Evolutionary conservation across 2,888 invertebrate species (phyloP).

Genomic region (Aspidiotus destructor): DNA sequence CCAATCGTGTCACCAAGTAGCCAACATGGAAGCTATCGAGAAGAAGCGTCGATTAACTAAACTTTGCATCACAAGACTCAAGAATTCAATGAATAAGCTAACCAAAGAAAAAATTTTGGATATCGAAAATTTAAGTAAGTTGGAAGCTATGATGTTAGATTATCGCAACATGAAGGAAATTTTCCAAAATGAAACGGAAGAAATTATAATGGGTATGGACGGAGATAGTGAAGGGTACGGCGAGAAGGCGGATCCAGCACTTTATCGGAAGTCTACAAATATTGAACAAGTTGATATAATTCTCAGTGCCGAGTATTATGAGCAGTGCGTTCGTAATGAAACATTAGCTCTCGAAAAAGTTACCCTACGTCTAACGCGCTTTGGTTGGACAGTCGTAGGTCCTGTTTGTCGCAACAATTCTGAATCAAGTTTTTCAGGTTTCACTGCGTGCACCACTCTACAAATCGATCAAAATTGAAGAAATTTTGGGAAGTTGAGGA

Average conservation of each 20-base stretch:
- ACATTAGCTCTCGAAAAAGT: neutral
- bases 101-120: neutral
- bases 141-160: neutral
- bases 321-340: neutral
- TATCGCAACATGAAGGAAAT: too few species aligned
- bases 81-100: too few species aligned
- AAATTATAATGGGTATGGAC: neutral
- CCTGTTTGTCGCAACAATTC: neutral
- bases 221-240: neutral
- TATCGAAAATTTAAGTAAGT: neutral
- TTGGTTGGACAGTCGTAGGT: conserved; percentile 22
- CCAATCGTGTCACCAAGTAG: too few species aligned
- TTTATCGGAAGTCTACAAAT: neutral
- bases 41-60: too few species aligned
- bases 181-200: neutral
- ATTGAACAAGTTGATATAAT: neutral
- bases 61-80: too few species aligned
- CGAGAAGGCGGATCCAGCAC: neutral
- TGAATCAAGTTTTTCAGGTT: neutral
- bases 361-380: neutral
- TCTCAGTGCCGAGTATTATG: conserved; percentile 10
- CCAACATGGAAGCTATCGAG: too few species aligned
- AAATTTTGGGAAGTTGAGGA: conserved; percentile 22
- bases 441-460: neutral
- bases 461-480: neutral